Evolutionary conservation across 2,113 vertebrate genomes (phyloP), one percentile per base, ranked within the genome.

Genomic region (Sterrhoptilus dennistouni): DNA sequence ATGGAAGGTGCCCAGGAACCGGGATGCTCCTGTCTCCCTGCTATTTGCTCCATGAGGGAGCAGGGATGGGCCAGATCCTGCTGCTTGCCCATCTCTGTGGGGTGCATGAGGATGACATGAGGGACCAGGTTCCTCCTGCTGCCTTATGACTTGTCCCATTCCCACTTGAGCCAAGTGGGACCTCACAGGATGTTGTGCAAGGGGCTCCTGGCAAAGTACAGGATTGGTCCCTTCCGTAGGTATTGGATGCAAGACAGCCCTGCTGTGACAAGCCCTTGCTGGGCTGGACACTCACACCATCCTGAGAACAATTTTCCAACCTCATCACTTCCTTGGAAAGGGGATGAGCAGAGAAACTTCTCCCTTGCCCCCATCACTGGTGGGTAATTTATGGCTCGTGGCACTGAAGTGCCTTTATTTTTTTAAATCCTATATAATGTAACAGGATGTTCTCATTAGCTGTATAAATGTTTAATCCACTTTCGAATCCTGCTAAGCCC

Each of bases 391-490:
- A 96, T 96, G 93, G n/a, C 71, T 91, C 2, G 54, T 96, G 93
- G 89, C 90, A 79, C 90, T 96, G 93, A 74, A 96, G 92, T 86
- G 92, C 90, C 93, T 90, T 96, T 92, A 77, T 96, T 97, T 95
- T 97, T 97, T 96, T 81, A 96, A 94, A 92, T 91, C 96, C 83
- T 28, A 36, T 85, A 92, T 95, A 69, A 96, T 92, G 68, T 97
- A 88, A 96, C 95, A 95, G 85, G 92, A 95, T 96, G 95, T 96
- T 96, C 96, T 96, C 95, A 97, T 97, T 96, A 96, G 83, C 90
- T 84, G 13, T 56, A 97, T 96, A 71, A 93, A 97, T 96, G 92
- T 96, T 97, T 97, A 93, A 96, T 96, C 88, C 77, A 28, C 88
- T 96, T 90, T 60, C 60, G 95, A 86, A 52, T 88, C 90, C 29